Evolutionary conservation across 2,797 vertebrate genomes (phyloP).

Genomic region (Valencia hispanica): DNA sequence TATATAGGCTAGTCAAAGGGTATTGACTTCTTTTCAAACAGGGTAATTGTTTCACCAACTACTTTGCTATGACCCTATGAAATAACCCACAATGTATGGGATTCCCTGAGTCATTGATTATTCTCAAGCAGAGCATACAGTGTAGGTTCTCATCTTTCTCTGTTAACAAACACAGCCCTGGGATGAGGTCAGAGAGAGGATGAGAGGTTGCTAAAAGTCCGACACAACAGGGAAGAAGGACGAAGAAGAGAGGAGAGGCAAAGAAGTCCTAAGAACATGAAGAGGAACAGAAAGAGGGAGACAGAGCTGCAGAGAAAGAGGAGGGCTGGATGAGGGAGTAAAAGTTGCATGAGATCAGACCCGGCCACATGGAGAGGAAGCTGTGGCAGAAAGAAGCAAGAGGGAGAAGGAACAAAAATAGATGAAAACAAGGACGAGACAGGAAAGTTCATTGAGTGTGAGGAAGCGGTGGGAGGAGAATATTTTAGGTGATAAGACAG

Average conservation of each 20-base stretch:
- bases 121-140: slow-evolving; percentile 42
- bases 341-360: slow-evolving; percentile 81
- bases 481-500: slow-evolving; percentile 20
- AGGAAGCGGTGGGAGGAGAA: slow-evolving; percentile 17
- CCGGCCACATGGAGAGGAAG: slow-evolving; percentile 69
- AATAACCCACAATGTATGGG: slow-evolving; percentile 16
- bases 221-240: slow-evolving; percentile 3
- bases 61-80: slow-evolving; percentile 4
- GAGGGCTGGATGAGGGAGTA: slow-evolving; percentile 59
- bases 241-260: slow-evolving; percentile 20
- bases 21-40: neutral
- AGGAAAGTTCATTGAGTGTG: slow-evolving; percentile 57
- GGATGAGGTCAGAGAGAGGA: slow-evolving; percentile 21
- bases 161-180: slow-evolving; percentile 32
- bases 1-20: neutral
- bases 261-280: slow-evolving; percentile 33
- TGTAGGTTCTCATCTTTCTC: slow-evolving; percentile 32
- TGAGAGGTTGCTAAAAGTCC: slow-evolving; percentile 5
- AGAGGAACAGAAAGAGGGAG: slow-evolving; percentile 65
- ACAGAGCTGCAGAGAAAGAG: slow-evolving; percentile 47
- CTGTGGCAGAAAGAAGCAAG: slow-evolving; percentile 69
- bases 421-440: slow-evolving; percentile 67
- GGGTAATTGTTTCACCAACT: neutral
- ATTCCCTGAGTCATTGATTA: slow-evolving; percentile 55
- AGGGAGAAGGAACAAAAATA: slow-evolving; percentile 61